Evolutionary conservation across 2,797 vertebrate genomes (phyloP).

Genomic region (Rousettus madagascariensis): DNA sequence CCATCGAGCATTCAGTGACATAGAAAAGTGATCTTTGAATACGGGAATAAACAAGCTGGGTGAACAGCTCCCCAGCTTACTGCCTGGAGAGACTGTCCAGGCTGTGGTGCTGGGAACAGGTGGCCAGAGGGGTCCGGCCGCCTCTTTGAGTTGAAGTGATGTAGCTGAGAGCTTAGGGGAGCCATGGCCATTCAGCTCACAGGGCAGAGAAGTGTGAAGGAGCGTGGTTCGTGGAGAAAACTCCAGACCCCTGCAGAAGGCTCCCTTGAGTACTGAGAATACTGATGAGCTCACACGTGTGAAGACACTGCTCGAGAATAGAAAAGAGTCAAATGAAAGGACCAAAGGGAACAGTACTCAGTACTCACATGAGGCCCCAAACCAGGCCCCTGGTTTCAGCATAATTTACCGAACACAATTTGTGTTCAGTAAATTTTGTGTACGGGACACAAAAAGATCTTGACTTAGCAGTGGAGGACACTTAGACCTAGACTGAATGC

Average conservation of each 20-base stretch:
- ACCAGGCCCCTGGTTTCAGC: background rate
- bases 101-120: accelerated
- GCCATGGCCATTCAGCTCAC: accelerated
- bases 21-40: background rate
- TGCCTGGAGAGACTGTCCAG: background rate
- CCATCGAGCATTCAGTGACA: too few species aligned
- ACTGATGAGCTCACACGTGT: accelerated
- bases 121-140: too few species aligned
- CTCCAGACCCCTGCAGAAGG: background rate
- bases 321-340: background rate
- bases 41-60: background rate
- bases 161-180: background rate
- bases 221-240: background rate
- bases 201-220: background rate
- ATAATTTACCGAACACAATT: background rate
- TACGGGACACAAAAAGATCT: background rate
- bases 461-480: background rate
- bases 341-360: background rate
- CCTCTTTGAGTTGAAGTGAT: background rate
- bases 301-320: background rate
- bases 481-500: background rate
- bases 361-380: background rate
- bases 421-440: too few species aligned
- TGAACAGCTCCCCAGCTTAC: background rate
- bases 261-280: background rate